Evolutionary conservation across 2,797 vertebrate genomes (phyloP), one percentile per base, ranked within the genome.

Genomic region (Poecilia wingei): DNA sequence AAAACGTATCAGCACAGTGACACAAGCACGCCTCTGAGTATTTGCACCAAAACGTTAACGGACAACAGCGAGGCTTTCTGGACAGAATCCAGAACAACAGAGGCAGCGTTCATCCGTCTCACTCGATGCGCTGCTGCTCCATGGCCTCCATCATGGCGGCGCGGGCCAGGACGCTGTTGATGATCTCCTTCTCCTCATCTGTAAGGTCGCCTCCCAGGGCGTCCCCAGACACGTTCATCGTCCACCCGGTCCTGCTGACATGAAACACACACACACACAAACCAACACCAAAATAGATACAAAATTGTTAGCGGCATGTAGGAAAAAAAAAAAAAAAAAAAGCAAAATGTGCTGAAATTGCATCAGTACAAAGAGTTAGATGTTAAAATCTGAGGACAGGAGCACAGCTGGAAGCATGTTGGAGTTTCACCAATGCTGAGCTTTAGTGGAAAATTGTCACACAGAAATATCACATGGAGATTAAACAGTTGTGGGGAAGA

Each of bases 111-210:
- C 45, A 9, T 45, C 70, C 39, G 10, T 59, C 96, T 96, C 89
- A 99, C 98, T 96, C 96, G 0, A 99, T 99, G 64, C 98, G 95
- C 81, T 98, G 94, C 85, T 98, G 96, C 91, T 99, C 98, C 95
- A 95, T 96, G 86, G 93, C 95, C 87, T 99, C 98, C 96, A 99
- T 98, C 88, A 95, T 96, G 94, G 97, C 95, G 0, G 98, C 98
- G 0, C 98, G 95, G 8, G 97, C 97, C 1, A 99, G 96, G 18
- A 99, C 98, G 0, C 94, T 70, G 96, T 98, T 98, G 95, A 99
- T 99, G 83, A 98, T 97, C 89, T 97, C 97, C 94, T 98, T 99
- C 93, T 99, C 98, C 89, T 99, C 97, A 0, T 99, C 97, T 0
- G 97, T 99, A 93, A 99, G 96, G 81, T 98, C 97, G 75, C 96